A percentile compares a stretch with the other conserved stretches of the same genome.
These are phyloP conservation scores for Hucho hucho DNA, from an alignment of 2,113 vertebrate species.

Conservation along the genomic window DNA sequence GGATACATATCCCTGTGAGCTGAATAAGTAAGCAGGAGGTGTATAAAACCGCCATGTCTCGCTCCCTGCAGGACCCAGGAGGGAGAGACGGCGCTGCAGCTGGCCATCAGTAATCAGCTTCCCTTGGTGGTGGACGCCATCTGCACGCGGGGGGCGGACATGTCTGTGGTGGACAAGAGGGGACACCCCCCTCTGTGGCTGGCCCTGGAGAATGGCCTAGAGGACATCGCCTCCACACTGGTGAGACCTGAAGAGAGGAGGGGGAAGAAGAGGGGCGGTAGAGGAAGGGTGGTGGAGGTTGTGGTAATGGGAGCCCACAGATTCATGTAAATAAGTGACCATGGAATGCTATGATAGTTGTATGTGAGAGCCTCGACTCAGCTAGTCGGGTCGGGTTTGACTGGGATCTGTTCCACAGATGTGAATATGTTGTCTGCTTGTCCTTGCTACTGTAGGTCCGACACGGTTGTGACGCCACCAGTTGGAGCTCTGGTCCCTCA, in stretches of 20 bases:
- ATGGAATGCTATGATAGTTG: too few species aligned
- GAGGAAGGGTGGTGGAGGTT: not conserved
- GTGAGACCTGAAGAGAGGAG: slow-evolving; percentile 66
- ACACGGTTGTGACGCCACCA: slow-evolving; percentile 93
- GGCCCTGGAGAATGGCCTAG: slow-evolving; percentile 84
- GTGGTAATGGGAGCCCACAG: not conserved
- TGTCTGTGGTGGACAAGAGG: slow-evolving; percentile 92
- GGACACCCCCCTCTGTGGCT: slow-evolving; percentile 95
- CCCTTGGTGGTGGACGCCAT: slow-evolving; percentile 96
- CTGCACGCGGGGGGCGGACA: slow-evolving; percentile 95
- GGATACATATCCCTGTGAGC: too few species aligned
- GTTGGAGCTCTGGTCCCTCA: slow-evolving; percentile 88
- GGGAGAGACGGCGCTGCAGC: slow-evolving; percentile 89
- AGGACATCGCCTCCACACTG: slow-evolving; percentile 97
- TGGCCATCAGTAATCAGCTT: slow-evolving; percentile 95
- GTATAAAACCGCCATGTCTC: too few species aligned
- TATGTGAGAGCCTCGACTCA: too few species aligned
- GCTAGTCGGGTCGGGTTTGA: too few species aligned
- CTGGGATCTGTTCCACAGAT: too few species aligned
- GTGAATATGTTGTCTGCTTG: too few species aligned
- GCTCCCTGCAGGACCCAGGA: slow-evolving; percentile 83
- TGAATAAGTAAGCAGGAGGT: too few species aligned
- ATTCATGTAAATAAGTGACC: not conserved
- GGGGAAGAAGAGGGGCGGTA: not conserved
- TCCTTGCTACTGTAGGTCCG: slow-evolving; percentile 78